These are phyloP conservation scores for Panzeria rudis DNA, from an alignment of 2,888 invertebrate genomes.

Conservation along the genomic window DNA sequence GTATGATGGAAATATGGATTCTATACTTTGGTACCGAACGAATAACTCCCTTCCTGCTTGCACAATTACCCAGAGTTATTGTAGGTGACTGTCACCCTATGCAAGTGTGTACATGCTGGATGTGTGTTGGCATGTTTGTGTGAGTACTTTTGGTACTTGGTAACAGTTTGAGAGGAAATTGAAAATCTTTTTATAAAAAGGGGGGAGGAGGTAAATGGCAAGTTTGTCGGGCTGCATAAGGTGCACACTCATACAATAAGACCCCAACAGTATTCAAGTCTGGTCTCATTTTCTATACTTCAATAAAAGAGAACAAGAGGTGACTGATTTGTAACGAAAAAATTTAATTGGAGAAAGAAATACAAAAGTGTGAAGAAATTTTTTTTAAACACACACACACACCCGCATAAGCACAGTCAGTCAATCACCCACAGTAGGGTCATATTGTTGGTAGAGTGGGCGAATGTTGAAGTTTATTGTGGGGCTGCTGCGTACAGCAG, in stretches of 20 bases:
- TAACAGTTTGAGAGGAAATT: slow-evolving; percentile 72
- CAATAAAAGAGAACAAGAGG: slow-evolving; percentile 68
- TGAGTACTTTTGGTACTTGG: slow-evolving; percentile 57
- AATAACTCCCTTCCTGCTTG: slow-evolving; percentile 31
- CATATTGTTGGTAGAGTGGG: slow-evolving; percentile 18
- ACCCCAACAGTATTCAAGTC: slow-evolving; percentile 45
- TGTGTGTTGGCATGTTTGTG: slow-evolving; percentile 3
- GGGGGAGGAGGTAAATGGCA: slow-evolving; percentile 16
- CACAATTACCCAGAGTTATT: slow-evolving; percentile 16
- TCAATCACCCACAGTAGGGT: slow-evolving; percentile 51
- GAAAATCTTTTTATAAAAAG: slow-evolving; percentile 51
- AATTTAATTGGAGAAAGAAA: slow-evolving; percentile 65
- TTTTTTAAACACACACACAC: slow-evolving; percentile 22
- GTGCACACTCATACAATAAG: slow-evolving; percentile 39
- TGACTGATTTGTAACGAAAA: slow-evolving; percentile 64
- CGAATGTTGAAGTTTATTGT: slow-evolving; percentile 21
- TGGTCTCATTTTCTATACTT: slow-evolving; percentile 54
- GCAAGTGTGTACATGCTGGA: not conserved
- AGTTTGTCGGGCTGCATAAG: slow-evolving; percentile 7
- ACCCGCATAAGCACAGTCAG: not conserved
- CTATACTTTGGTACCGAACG: slow-evolving; percentile 47
- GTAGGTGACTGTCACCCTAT: slow-evolving; percentile 56
- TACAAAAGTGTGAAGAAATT: slow-evolving; percentile 56
- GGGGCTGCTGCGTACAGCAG: slow-evolving; percentile 44
- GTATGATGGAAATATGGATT: slow-evolving; percentile 66